These are phyloP conservation scores for Nanorana parkeri DNA, from an alignment of 2,113 vertebrate genomes.

Conservation along the genomic window DNA sequence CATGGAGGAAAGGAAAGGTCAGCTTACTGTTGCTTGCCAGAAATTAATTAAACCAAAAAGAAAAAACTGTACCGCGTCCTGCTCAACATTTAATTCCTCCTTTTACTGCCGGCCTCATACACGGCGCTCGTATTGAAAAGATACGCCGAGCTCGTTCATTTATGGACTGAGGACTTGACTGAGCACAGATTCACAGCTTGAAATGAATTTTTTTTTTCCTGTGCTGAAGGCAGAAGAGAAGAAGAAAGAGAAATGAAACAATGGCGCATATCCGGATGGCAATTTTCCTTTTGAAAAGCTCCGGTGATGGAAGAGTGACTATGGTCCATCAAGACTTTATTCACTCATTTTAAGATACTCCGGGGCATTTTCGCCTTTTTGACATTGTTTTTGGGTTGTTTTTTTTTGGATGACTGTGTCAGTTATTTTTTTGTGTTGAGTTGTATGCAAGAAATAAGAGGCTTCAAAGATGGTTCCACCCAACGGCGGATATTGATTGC, in stretches of 20 bases:
- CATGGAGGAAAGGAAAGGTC: constrained; percentile 59
- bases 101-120: constrained; percentile 6
- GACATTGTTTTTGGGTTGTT: neutral
- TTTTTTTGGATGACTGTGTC: too few species aligned
- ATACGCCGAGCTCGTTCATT: constrained; percentile 45
- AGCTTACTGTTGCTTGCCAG: constrained; percentile 55
- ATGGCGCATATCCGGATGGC: constrained; percentile 1
- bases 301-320: neutral
- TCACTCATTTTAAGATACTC: constrained; percentile 7
- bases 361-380: neutral
- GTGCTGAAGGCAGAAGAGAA: constrained; percentile 29
- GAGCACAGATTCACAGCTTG: constrained; percentile 32
- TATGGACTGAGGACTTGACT: constrained; percentile 40
- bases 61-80: constrained; percentile 25
- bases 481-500: too few species aligned
- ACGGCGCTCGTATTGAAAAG: constrained; percentile 28
- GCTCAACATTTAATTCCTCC: constrained; percentile 23
- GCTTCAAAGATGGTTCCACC: too few species aligned
- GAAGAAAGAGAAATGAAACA: constrained; percentile 36
- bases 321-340: neutral
- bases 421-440: too few species aligned
- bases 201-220: constrained; percentile 47
- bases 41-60: constrained; percentile 54
- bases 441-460: too few species aligned
- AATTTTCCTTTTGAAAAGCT: constrained; percentile 14